Conservation (phyloP, 2,888 invertebrate species). For the Drosophila rellima region DNA sequence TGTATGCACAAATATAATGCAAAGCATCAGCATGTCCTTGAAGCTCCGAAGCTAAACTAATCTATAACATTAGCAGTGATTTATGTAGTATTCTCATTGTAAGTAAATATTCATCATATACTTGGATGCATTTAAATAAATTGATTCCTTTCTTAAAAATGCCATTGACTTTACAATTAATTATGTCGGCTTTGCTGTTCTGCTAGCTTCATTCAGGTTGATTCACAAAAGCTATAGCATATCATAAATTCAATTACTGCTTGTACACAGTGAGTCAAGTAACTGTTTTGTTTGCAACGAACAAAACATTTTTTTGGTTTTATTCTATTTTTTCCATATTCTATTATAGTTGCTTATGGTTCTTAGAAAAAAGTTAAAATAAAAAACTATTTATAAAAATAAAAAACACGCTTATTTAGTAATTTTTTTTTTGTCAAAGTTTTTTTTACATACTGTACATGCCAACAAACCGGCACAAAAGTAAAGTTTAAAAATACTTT, state of each 20-base stretch:
- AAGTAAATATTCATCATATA: constrained; percentile 8
- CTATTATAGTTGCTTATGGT: too few species aligned
- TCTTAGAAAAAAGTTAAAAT: too few species aligned
- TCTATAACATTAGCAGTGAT: constrained; percentile 5
- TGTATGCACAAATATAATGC: constrained; percentile 44
- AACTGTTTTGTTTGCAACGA: too few species aligned
- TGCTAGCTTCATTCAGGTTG: not conserved
- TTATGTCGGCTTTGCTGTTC: not conserved
- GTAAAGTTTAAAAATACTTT: constrained; percentile 58
- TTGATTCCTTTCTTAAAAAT: not conserved
- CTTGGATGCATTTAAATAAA: not conserved
- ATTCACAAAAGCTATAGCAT: constrained; percentile 4
- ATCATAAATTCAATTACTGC: constrained; percentile 9
- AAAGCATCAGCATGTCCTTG: constrained; percentile 28
- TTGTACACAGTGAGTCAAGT: not conserved
- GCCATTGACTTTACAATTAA: constrained; percentile 3
- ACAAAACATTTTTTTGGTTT: too few species aligned
- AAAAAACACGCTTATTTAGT: too few species aligned
- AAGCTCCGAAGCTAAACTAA: constrained; percentile 11
- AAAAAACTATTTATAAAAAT: too few species aligned
- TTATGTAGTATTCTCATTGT: constrained; percentile 6
- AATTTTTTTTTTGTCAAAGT: not conserved
- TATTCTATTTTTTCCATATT: too few species aligned
- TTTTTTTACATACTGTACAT: not conserved
- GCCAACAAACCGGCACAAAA: constrained; percentile 34